Percentiles rank a stretch among this genome's conserved stretches.
Evolutionary conservation across 1,140 invertebrate genomes (phyloP).

Genomic region (Reticulitermes speratus): DNA sequence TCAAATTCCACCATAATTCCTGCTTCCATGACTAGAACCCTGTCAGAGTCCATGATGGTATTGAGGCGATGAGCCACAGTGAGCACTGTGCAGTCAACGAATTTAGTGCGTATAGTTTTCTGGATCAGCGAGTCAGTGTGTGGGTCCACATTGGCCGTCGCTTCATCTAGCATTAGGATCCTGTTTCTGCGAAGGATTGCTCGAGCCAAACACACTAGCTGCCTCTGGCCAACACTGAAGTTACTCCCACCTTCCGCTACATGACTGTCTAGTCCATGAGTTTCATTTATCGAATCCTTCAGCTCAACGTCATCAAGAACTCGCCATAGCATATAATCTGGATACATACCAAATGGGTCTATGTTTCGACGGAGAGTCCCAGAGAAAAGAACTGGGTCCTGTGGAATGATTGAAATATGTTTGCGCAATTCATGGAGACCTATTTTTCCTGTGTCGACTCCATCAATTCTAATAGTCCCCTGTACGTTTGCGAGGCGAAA

Average conservation of each 20-base stretch:
- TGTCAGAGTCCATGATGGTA: slow-evolving; percentile 60
- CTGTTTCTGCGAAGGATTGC: slow-evolving; percentile 77
- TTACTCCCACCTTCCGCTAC: slow-evolving; percentile 75
- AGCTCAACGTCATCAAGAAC: slow-evolving; percentile 59
- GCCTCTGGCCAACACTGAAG: slow-evolving; percentile 80
- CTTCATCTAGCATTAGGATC: slow-evolving; percentile 79
- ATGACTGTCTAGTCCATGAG: slow-evolving; percentile 63
- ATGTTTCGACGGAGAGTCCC: slow-evolving; percentile 67
- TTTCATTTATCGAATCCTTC: slow-evolving; percentile 49
- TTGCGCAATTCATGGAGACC: slow-evolving; percentile 61
- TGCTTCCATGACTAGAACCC: slow-evolving; percentile 69
- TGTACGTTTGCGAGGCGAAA: slow-evolving; percentile 47
- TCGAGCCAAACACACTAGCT: slow-evolving; percentile 74
- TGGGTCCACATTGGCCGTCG: slow-evolving; percentile 81
- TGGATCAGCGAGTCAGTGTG: slow-evolving; percentile 61
- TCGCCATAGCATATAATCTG: slow-evolving; percentile 52
- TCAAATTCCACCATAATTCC: slow-evolving; percentile 64
- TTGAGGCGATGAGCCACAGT: slow-evolving; percentile 79
- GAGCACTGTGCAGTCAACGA: slow-evolving; percentile 55
- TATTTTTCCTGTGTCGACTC: slow-evolving; percentile 52
- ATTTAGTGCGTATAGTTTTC: slow-evolving; percentile 53
- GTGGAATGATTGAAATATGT: slow-evolving; percentile 68
- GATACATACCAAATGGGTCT: slow-evolving; percentile 65
- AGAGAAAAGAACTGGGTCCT: slow-evolving; percentile 70
- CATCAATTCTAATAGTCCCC: slow-evolving; percentile 59